phyloP scores from a whole-genome alignment of 2,888 invertebrate genomes.

The Lasius fuliginosus region DNA sequence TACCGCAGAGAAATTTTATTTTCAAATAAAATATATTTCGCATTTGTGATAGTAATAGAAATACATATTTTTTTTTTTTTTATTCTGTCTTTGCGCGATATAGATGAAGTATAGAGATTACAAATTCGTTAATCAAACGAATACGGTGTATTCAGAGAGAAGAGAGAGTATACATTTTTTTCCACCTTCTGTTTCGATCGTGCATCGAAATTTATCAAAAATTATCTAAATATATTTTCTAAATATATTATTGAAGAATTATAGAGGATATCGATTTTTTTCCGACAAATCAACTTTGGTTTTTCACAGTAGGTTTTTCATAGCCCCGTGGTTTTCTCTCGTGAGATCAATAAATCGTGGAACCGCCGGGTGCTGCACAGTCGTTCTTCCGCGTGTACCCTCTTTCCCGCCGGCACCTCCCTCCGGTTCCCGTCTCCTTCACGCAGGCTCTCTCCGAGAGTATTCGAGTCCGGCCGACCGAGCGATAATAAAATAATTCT shows the following conservation, averaged over 20 bases:
- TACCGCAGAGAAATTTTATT: slow-evolving; percentile 2
- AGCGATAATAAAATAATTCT: slow-evolving; percentile 86
- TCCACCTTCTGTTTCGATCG: background rate
- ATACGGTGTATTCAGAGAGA: background rate
- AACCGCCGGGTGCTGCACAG: slow-evolving; percentile 65
- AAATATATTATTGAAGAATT: background rate
- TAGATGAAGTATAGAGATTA: background rate
- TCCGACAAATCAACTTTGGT: slow-evolving; percentile 10
- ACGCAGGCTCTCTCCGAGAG: slow-evolving; percentile 56
- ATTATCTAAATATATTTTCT: background rate
- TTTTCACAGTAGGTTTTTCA: slow-evolving; percentile 47
- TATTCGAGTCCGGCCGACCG: slow-evolving; percentile 76
- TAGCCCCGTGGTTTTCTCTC: slow-evolving; percentile 69
- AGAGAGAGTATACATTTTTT: background rate
- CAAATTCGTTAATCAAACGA: background rate
- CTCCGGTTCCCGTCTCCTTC: slow-evolving; percentile 28
- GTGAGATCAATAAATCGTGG: slow-evolving; percentile 75
- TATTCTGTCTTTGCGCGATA: background rate
- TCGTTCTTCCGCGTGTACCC: slow-evolving; percentile 66
- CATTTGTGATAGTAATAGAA: background rate
- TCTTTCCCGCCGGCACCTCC: background rate
- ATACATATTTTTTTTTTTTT: background rate
- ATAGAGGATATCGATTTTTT: slow-evolving; percentile 10
- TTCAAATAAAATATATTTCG: slow-evolving; percentile 13
- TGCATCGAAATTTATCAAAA: background rate